Base-by-base conservation (phyloP, 2,888 invertebrate genomes). In the Julus scanicus region DNA sequence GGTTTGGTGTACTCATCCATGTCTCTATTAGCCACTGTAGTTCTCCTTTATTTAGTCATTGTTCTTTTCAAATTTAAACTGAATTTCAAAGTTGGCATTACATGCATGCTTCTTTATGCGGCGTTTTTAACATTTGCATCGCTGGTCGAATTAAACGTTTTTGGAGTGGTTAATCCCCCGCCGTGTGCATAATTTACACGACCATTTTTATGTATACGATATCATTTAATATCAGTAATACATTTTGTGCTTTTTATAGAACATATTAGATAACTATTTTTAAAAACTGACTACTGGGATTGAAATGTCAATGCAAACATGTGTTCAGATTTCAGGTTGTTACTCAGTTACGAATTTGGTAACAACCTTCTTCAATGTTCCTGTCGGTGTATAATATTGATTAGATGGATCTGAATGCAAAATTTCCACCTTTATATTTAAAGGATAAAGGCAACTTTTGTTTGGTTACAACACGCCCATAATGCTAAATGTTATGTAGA, bases 91-190 rank as follows among this genome's bases (percentile, higher is more conserved):
- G 94, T 96, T 5, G 98, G 97, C 15, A 89, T 93, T 0, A 93
- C 95, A 0, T 94, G 97, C 29, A 91, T 95, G 1, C 63, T 93
- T 0, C 93, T 96, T 9, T 98, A 98, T 91, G 90, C 93, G 0
- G 91, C 95, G 4, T 96, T 96, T 90, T 95, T 97, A 5, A 94
- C 95, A 0, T 93, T 97, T 87, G 96, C 97, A 4, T 95, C 97
- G 89, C 92, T 97, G 44, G 94, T 96, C 87, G 97, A 97, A 92
- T 94, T 95, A 92, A 95, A 96, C 90, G 96, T 97, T 90, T 97
- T 98, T 95, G 97, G 97, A 94, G 95, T 95, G 91, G 96, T 97
- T 91, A 97, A 97, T 93, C 94, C 96, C 91, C 97, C 97, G 90
- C 96, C 97, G 89, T 97, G 97, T 84, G 80, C 37, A 37, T 80